A percentile compares a stretch with the other conserved stretches of the same genome.
These are phyloP conservation scores for Synanthedon vespiformis DNA, from an alignment of 2,888 invertebrate species.

Conservation along the genomic window DNA sequence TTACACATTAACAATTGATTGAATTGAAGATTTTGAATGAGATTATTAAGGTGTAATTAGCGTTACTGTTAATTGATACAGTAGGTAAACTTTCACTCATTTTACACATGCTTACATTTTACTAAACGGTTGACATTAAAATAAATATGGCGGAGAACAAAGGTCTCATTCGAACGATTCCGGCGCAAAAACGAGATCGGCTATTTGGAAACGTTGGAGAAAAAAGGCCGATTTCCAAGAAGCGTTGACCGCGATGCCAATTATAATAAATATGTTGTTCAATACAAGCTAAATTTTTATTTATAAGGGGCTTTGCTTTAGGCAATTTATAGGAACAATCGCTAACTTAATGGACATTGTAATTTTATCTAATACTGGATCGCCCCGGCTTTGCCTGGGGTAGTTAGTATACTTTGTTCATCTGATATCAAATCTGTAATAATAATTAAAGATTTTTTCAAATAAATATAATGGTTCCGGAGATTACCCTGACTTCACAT, in stretches of 20 bases:
- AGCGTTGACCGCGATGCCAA: constrained; percentile 60
- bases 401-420: no score
- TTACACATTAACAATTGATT: no score
- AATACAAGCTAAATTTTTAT: constrained; percentile 38
- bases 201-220: constrained; percentile 49
- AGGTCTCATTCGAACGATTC: constrained; percentile 44
- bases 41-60: not conserved
- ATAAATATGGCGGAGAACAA: constrained; percentile 60
- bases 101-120: constrained; percentile 29
- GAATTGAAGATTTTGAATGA: no score
- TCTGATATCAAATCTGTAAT: no score
- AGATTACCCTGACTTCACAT: no score
- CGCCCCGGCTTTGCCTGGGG: no score
- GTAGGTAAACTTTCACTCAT: constrained; percentile 44
- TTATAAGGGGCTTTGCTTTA: no score
- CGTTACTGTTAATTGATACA: constrained; percentile 21
- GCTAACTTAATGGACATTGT: no score
- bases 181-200: constrained; percentile 57
- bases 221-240: constrained; percentile 58
- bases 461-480: no score
- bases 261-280: constrained; percentile 64
- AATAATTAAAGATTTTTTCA: no score
- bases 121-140: constrained; percentile 34
- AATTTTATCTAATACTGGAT: no score
- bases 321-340: no score